These are phyloP conservation scores for Amblyjoppa proteus DNA, from an alignment of 2,888 invertebrate species.

Conservation along the genomic window DNA sequence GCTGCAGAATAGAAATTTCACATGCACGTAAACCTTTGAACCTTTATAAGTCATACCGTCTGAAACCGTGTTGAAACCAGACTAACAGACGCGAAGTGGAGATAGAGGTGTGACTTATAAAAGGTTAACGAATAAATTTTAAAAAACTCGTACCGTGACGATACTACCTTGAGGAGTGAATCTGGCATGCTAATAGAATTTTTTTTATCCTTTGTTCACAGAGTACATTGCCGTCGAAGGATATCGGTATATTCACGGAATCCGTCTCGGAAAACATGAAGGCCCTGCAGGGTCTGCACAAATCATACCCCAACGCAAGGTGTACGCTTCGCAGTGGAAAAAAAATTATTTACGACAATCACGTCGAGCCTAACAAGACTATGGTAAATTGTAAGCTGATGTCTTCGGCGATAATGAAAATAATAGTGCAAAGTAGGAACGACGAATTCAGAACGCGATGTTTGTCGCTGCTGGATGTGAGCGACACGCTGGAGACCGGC, in stretches of 20 bases:
- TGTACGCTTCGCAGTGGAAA: constrained; percentile 68
- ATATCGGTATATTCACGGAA: constrained; percentile 67
- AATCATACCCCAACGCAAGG: constrained; percentile 69
- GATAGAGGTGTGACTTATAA: too few relatives aligned
- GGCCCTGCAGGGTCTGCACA: constrained; percentile 67
- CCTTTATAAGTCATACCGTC: too few relatives aligned
- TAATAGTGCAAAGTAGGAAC: constrained; percentile 75
- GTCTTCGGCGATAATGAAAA: constrained; percentile 68
- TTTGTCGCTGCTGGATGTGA: constrained; percentile 69
- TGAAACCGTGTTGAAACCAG: too few relatives aligned
- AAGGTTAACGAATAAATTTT: too few relatives aligned
- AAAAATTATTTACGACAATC: constrained; percentile 71
- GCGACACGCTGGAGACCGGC: constrained; percentile 63
- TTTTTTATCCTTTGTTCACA: constrained; percentile 67
- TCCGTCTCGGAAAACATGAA: constrained; percentile 47
- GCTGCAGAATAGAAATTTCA: too few relatives aligned
- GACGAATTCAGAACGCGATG: constrained; percentile 73
- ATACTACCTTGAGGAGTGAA: background rate
- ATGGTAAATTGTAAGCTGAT: constrained; percentile 70
- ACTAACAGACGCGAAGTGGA: too few relatives aligned
- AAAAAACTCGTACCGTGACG: too few relatives aligned
- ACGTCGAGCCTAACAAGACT: constrained; percentile 66
- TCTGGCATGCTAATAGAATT: background rate
- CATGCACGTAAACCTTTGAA: too few relatives aligned
- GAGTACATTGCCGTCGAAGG: constrained; percentile 66